Base-by-base conservation (phyloP, 2,888 invertebrate species). In the Cheilosia variabilis region DNA sequence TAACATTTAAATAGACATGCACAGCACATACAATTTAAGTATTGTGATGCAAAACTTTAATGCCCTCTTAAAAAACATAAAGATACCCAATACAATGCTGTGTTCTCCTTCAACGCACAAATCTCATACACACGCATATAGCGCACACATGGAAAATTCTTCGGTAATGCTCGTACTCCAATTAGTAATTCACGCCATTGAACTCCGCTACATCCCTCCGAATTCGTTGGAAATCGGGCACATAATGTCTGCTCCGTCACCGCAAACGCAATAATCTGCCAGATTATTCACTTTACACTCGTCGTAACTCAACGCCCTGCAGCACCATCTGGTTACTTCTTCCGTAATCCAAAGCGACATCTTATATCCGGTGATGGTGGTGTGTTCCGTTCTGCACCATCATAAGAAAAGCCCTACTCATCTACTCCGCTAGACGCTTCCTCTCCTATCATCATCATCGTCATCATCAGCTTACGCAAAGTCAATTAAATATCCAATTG, bases 401-500 rank as follows among this genome's bases (percentile, higher is more conserved):
- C 31, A 47, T 17, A 47, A 43, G 43, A 41, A 58, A 24, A 19
- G 2, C 7, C 43, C n/a, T 43, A 6, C n/a, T 43, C 43, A 4
- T 15, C n/a, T 5, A 6, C n/a, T 17, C 22, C 27, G 45, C 27
- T 50, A 19, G 0, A 9, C 34, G 10, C 9, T 37, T 13, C 9
- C 15, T 13, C 13, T 37, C 37, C 10, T 27, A 47, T 19, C 17
- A 34, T 34, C 63, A 41, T 41, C 58, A 19, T 62, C 41, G 19
- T 55, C 57, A 45, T 57, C 41, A 45, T 47, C 57, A 57, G 27
- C 31, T 69, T 45, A 57, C 63, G 63, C 63, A 63, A 63, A 47
- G 78, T 71, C 60, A 60, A 71, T 71, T 60, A 60, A 60, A 60
- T 60, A 50, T 41, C 27, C 37, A 71, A 45, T 60, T 71, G 50